phyloP scores from a whole-genome alignment of 2,113 vertebrate species.

The Osmerus mordax region DNA sequence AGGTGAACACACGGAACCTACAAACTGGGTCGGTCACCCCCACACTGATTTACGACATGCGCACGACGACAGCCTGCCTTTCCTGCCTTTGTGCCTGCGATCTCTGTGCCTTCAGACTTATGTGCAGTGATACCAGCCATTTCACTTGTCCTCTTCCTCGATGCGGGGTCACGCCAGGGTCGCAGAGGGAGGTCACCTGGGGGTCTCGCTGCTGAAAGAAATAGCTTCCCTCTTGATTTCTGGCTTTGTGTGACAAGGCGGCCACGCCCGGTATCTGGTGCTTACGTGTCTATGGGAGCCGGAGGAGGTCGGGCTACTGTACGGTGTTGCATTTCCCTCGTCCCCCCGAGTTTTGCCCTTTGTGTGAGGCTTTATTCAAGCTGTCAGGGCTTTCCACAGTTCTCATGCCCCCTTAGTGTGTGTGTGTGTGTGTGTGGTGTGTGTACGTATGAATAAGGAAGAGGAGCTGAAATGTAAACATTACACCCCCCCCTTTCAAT shows the following conservation, averaged over 20 bases:
- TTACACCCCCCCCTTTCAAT: neutral
- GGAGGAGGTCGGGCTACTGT: constrained; percentile 66
- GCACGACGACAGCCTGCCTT: constrained; percentile 59
- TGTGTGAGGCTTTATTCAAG: constrained; percentile 67
- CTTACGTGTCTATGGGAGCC: constrained; percentile 56
- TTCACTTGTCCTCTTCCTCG: constrained; percentile 55
- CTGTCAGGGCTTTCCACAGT: constrained; percentile 63
- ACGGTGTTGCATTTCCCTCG: constrained; percentile 69
- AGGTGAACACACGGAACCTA: constrained; percentile 38
- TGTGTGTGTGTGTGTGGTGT: constrained; percentile 22
- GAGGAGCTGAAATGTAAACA: constrained; percentile 56
- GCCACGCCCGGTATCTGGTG: constrained; percentile 71
- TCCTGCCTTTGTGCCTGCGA: constrained; percentile 55
- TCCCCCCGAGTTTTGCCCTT: constrained; percentile 56
- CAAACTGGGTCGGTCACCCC: constrained; percentile 51
- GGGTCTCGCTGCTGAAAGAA: constrained; percentile 71
- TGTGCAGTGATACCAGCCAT: constrained; percentile 53
- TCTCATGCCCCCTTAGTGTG: constrained; percentile 63
- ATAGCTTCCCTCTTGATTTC: constrained; percentile 67
- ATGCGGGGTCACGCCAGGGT: constrained; percentile 63
- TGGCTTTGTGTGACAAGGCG: constrained; percentile 60
- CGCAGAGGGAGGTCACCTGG: constrained; percentile 61
- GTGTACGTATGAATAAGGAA: constrained; percentile 16
- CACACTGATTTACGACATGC: constrained; percentile 53
- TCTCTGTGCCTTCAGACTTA: constrained; percentile 52